Evolutionary conservation across 2,113 vertebrate species (phyloP), one percentile per base, ranked within the genome.

Genomic region (Carollia perspicillata): DNA sequence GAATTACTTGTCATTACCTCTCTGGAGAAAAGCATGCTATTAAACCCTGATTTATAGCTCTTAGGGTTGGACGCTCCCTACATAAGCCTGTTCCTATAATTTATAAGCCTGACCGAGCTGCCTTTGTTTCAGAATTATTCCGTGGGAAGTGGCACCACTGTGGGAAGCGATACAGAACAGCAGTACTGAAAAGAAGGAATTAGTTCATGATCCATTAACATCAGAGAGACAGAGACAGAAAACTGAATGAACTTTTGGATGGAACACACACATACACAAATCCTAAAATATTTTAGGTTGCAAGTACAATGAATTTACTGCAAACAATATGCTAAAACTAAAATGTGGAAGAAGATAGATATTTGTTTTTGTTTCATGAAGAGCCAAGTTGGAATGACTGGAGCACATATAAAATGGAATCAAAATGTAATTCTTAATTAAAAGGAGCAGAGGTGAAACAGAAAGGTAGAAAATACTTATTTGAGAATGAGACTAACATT

Each of bases 331-430:
- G 8, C n/a, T 75, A 77, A 80, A 60, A 77, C n/a, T 78, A 86
- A 89, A 90, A 90, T 75, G 14, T 40, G 2, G 14, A 74, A 55
- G 84, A 92, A 83, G 33, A n/a, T 22, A 71, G 42, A 68, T 53
- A 95, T 47, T 78, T 71, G 90, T 77, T 71, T 93, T 95, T 89
- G 37, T n/a, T 81, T 93, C 83, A 79, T 40, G 8, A 11, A 89
- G 9, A 85, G 7, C 8, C 80, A 60, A 53, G 9, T 26, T 81
- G 37, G 44, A 90, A 69, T 51, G 47, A 86, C 2, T 60, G 1
- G 6, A 18, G 2, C 18, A 42, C 49, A 80, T 30, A 88, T 16
- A 84, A 74, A 94, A 75, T 22, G 26, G 14, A 90, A 84, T 40
- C 81, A 77, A 42, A 42, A 42, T 47, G 1, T 30, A 71, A 84